Evolutionary conservation across 2,888 invertebrate species (phyloP).

Genomic region (Branchellion lobata): DNA sequence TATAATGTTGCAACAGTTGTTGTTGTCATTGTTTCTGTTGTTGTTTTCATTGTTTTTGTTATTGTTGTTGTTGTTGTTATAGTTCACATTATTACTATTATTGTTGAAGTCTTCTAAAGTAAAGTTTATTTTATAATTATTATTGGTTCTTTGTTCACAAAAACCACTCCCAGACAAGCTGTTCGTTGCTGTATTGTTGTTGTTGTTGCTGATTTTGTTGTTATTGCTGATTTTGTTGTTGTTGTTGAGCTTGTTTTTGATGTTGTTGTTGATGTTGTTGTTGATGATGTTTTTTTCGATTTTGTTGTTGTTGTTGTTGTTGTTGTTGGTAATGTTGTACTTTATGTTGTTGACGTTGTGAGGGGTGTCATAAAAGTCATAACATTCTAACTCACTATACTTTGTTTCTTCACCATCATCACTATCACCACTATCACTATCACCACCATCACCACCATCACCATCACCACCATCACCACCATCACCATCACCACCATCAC

Average conservation of each 20-base stretch:
- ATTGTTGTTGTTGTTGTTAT: neutral
- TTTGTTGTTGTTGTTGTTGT: neutral
- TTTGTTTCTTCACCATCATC: slow-evolving; percentile 11
- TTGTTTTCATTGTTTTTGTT: neutral
- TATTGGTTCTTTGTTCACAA: too few relatives aligned
- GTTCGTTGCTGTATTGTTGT: too few relatives aligned
- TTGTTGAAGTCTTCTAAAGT: too few relatives aligned
- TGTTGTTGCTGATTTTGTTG: neutral
- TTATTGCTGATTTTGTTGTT: neutral
- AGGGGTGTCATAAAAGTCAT: too few relatives aligned
- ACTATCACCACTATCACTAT: neutral
- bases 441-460: neutral
- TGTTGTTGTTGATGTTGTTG: neutral
- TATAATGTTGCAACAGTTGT: neutral
- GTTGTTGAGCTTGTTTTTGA: neutral
- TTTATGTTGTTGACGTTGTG: too few relatives aligned
- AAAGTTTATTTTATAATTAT: too few relatives aligned
- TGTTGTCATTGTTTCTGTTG: neutral
- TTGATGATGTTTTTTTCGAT: neutral
- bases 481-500: neutral
- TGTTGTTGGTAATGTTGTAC: neutral
- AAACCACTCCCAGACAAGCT: too few relatives aligned
- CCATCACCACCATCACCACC: neutral
- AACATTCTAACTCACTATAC: too few relatives aligned
- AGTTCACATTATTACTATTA: too few relatives aligned